Percentiles rank a stretch among this genome's conserved stretches.
phyloP scores from a whole-genome alignment of 2,797 vertebrate genomes.

The Cossypha dichroa region DNA sequence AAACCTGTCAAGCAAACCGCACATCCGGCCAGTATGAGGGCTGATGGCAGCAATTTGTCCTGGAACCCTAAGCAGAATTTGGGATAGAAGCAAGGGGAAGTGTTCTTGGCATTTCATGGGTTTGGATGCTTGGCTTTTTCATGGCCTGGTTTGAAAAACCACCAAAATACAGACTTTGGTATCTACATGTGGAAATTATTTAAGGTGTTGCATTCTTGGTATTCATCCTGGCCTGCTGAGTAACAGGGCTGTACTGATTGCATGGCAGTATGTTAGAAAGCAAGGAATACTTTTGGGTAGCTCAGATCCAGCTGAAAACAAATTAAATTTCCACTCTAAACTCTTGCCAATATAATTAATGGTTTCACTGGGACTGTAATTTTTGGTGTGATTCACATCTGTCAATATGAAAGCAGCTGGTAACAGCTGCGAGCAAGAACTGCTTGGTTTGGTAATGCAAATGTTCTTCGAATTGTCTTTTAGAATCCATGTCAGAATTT shows the following conservation, averaged over 20 bases:
- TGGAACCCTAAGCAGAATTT: background rate
- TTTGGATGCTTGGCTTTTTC: background rate
- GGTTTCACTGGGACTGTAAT: slow-evolving; percentile 18
- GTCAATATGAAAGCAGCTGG: slow-evolving; percentile 48
- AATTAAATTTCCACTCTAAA: slow-evolving; percentile 43
- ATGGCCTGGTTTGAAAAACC: background rate
- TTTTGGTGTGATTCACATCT: slow-evolving; percentile 20
- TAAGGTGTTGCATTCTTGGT: background rate
- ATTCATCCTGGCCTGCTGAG: background rate
- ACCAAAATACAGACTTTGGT: background rate
- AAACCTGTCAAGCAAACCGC: background rate
- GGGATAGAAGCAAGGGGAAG: background rate
- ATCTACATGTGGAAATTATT: background rate
- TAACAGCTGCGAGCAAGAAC: slow-evolving; percentile 46
- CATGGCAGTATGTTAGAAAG: background rate
- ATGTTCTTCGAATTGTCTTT: slow-evolving; percentile 1
- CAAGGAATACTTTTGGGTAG: slow-evolving; percentile 9
- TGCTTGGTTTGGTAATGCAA: slow-evolving; percentile 38
- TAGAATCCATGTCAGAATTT: background rate
- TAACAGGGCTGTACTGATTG: background rate
- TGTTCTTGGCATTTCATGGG: background rate
- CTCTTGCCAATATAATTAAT: slow-evolving; percentile 55
- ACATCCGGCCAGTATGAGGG: background rate
- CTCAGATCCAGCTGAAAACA: slow-evolving; percentile 40
- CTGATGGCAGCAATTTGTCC: background rate